These are phyloP conservation scores for Melieria picta DNA, from an alignment of 2,888 invertebrate genomes.

Conservation along the genomic window DNA sequence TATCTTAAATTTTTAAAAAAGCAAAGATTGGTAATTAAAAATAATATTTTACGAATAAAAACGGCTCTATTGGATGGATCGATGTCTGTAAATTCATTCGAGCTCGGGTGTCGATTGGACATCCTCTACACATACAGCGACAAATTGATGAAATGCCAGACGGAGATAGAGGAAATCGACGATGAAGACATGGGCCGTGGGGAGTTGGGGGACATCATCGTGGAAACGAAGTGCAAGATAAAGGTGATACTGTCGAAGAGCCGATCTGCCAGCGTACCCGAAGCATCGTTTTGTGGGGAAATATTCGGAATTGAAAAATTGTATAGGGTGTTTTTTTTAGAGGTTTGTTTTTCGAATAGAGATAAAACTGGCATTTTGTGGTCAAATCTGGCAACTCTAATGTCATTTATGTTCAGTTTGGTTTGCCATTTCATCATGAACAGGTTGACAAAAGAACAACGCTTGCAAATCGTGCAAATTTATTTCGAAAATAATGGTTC, in stretches of 20 bases:
- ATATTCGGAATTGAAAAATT: slow-evolving; percentile 33
- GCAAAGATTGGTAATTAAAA: too few species aligned
- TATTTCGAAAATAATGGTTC: too few species aligned
- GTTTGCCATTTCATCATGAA: too few species aligned
- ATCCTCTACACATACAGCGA: not conserved
- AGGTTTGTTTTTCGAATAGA: too few species aligned
- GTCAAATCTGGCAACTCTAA: too few species aligned
- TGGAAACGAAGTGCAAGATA: not conserved
- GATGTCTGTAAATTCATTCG: not conserved
- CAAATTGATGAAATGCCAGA: slow-evolving; percentile 4
- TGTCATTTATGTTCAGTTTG: too few species aligned
- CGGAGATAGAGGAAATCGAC: slow-evolving; percentile 1
- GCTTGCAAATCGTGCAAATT: too few species aligned
- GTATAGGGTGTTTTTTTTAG: too few species aligned
- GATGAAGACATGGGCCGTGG: not conserved
- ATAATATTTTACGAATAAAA: too few species aligned
- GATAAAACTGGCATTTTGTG: too few species aligned
- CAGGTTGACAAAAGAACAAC: too few species aligned
- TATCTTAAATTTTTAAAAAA: too few species aligned
- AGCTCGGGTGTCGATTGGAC: not conserved
- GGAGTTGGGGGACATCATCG: not conserved
- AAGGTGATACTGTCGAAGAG: not conserved
- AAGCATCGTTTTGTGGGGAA: slow-evolving; percentile 7
- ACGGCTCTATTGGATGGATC: not conserved
- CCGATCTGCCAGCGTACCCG: not conserved